Percentiles rank a stretch among this genome's conserved stretches.
These are phyloP conservation scores for Ascaphus truei DNA, from an alignment of 2,113 vertebrate genomes.

Conservation along the genomic window DNA sequence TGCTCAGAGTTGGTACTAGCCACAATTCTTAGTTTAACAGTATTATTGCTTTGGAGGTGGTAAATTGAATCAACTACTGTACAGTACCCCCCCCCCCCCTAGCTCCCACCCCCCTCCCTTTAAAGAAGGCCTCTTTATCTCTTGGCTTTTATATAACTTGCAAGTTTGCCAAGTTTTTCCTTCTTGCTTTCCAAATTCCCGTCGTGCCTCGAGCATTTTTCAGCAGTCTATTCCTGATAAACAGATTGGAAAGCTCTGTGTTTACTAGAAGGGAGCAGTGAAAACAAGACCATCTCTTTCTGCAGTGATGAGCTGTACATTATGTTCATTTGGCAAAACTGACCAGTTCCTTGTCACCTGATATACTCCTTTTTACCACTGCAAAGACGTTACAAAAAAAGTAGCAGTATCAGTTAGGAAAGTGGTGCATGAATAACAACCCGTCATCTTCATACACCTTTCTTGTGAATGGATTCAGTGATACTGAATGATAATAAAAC, in stretches of 20 bases:
- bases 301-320: background rate
- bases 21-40: too few relatives aligned
- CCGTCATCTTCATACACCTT: too few relatives aligned
- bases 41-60: background rate
- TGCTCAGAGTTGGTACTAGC: too few relatives aligned
- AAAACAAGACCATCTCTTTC: background rate
- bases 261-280: background rate
- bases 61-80: background rate
- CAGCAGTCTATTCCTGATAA: conserved; percentile 9
- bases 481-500: background rate
- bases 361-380: background rate
- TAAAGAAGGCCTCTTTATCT: background rate
- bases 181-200: background rate
- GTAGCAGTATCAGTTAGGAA: background rate
- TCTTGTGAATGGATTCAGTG: background rate
- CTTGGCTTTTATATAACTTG: background rate
- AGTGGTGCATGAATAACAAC: background rate
- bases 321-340: background rate
- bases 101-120: too few relatives aligned
- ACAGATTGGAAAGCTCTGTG: background rate
- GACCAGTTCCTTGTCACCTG: background rate
- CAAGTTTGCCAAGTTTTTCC: background rate
- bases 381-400: conserved; percentile 18
- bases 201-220: background rate
- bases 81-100: too few relatives aligned